Evolutionary conservation across 2,797 vertebrate species (phyloP).

Genomic region (Gephyroberyx darwinii): DNA sequence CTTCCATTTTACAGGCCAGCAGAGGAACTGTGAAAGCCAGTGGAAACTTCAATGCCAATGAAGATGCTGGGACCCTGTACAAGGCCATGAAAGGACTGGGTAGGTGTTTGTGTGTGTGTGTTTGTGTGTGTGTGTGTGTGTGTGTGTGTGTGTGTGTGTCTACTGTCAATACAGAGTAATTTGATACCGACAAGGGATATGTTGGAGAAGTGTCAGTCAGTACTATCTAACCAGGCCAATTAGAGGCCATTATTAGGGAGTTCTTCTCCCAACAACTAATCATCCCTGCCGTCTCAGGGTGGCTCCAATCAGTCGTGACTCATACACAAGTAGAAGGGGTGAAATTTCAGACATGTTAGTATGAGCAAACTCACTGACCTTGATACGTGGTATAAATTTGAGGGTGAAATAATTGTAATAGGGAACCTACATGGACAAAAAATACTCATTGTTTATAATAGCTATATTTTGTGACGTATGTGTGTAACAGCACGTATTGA

Average conservation of each 20-base stretch:
- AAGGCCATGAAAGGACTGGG: constrained; percentile 94
- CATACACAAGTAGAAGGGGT: constrained; percentile 29
- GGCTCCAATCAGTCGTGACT: constrained; percentile 54
- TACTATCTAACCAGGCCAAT: constrained; percentile 17
- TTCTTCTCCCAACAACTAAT: constrained; percentile 27
- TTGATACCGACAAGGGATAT: constrained; percentile 10
- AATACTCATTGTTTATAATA: constrained; percentile 8
- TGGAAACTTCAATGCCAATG: constrained; percentile 85
- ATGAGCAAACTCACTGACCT: constrained; percentile 30
- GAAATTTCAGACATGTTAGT: constrained; percentile 41
- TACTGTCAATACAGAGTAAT: constrained; percentile 25
- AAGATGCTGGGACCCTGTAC: constrained; percentile 88
- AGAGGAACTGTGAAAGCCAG: constrained; percentile 83
- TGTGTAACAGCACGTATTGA: background rate
- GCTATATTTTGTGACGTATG: background rate
- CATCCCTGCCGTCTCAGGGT: constrained; percentile 6
- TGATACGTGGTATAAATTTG: constrained; percentile 33
- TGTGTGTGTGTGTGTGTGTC: background rate
- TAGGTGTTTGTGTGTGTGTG: constrained; percentile 60
- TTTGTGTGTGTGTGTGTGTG: constrained; percentile 13
- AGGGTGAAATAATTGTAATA: constrained; percentile 17
- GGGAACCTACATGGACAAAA: background rate
- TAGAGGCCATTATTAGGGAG: background rate
- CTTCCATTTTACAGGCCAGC: constrained; percentile 68
- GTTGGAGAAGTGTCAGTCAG: background rate